phyloP scores from a whole-genome alignment of 2,113 vertebrate species.

The Melanerpes aurifrons region DNA sequence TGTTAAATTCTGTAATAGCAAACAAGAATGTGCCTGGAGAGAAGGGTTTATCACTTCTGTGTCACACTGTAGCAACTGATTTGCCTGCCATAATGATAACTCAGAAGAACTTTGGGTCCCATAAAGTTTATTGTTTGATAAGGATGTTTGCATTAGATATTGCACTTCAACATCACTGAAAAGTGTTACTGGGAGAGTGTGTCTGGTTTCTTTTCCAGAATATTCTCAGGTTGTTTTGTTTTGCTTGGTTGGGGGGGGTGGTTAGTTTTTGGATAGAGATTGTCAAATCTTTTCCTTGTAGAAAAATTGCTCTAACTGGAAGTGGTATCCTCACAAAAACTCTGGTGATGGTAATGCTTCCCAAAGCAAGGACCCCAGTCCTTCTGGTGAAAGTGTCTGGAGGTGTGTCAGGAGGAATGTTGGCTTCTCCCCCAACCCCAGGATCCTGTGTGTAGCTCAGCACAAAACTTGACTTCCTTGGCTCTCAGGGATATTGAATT shows the following conservation, averaged over 20 bases:
- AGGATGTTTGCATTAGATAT: neutral
- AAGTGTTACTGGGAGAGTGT: neutral
- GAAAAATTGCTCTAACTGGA: neutral
- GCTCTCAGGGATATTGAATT: neutral
- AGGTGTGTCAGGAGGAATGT: rapidly evolving
- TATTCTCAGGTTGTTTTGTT: neutral
- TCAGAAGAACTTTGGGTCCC: neutral
- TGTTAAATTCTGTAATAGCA: neutral
- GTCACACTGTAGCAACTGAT: neutral
- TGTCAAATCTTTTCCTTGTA: neutral
- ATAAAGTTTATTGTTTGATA: constrained; percentile 16
- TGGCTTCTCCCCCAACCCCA: neutral
- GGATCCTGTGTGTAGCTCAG: neutral
- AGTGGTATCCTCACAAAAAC: neutral
- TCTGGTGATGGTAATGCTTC: neutral
- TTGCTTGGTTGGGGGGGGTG: too few species aligned
- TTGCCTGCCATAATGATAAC: neutral
- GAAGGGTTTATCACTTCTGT: neutral
- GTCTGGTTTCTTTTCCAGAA: neutral
- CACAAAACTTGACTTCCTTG: neutral
- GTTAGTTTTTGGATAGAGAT: neutral
- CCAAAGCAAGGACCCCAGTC: rapidly evolving
- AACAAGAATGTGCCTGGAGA: neutral
- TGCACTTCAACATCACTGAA: neutral
- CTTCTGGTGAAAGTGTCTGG: rapidly evolving